Base-by-base conservation (phyloP, 1,140 invertebrate genomes). In the Zophobas morio region DNA sequence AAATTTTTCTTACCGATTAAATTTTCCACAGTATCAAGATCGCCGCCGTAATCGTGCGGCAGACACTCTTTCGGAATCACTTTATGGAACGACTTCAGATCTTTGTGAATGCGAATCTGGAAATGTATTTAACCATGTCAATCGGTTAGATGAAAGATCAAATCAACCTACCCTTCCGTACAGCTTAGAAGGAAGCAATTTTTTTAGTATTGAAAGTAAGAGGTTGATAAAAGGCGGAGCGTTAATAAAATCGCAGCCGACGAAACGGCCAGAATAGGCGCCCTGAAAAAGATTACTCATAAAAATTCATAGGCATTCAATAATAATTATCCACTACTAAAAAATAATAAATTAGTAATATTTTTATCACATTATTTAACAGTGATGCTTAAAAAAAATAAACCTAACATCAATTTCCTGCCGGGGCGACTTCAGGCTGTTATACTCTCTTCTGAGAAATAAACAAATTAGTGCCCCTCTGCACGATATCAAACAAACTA, bases 31-130 rank as follows among this genome's bases (percentile, higher is more conserved):
- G 71, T 54, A 36, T 54, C 71, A 6, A 73, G 49, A 36, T 73
- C 71, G 40, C 71, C 71, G 1, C 71, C 71, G 20, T 54, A 73
- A 56, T 73, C 71, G 2, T 6, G 6, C n/a, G 71, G 71, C 54
- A 73, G 49, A 54, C 49, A 73, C 40, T 73, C 71, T 39, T 73
- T 73, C 39, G 71, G 49, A 8, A 73, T 47, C 4, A 37, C 39
- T 56, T 54, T 53, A 39, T 73, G 71, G 6, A 73, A 54, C 6
- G 71, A 73, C 40, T 73, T 54, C 71, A 73, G 51, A 73, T 73
- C 71, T n/a, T 73, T 73, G 39, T 73, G 71, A 42, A 73, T 56
- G 20, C 47, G 47, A n/a, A 73, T 73, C 71, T 73, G 49, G 36
- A 73, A 66, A 42, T 66, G 60, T 63, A 63, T 63, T 57, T 63